Evolutionary conservation across 2,888 invertebrate genomes (phyloP).

Genomic region (Nipponacmea schrenckii): DNA sequence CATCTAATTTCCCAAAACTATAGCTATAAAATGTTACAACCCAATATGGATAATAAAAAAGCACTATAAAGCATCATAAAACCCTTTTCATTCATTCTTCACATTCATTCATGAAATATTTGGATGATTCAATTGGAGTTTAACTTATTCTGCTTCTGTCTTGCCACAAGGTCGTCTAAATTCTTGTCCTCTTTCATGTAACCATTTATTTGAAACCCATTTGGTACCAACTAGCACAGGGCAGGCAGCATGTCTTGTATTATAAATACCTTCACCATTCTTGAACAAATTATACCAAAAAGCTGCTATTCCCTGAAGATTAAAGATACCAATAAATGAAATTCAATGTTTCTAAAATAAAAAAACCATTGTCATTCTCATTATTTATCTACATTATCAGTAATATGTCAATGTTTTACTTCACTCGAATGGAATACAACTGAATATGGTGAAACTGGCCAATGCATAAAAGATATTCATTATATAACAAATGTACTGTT

Average conservation of each 20-base stretch:
- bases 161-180: slow-evolving; percentile 73
- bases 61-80: neutral
- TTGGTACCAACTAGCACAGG: slow-evolving; percentile 95
- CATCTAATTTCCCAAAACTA: neutral
- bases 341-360: neutral
- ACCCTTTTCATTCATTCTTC: neutral
- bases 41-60: neutral
- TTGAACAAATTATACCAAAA: slow-evolving; percentile 95
- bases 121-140: neutral
- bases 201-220: slow-evolving; percentile 95
- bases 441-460: no score
- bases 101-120: neutral
- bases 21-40: neutral
- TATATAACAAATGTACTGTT: no score
- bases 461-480: no score
- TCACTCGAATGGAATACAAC: no score
- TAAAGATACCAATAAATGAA: neutral
- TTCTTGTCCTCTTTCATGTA: slow-evolving; percentile 91
- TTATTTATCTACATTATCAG: no score
- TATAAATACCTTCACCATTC: slow-evolving; percentile 90
- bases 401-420: no score
- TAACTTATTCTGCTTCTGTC: slow-evolving; percentile 41
- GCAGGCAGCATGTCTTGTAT: slow-evolving; percentile 95
- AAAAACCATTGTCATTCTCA: no score
- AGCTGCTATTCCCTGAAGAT: slow-evolving; percentile 81